A percentile compares a stretch with the other conserved stretches of the same genome.
Conservation (phyloP, 2,888 invertebrate species). For the Hypercompe scribonia region DNA sequence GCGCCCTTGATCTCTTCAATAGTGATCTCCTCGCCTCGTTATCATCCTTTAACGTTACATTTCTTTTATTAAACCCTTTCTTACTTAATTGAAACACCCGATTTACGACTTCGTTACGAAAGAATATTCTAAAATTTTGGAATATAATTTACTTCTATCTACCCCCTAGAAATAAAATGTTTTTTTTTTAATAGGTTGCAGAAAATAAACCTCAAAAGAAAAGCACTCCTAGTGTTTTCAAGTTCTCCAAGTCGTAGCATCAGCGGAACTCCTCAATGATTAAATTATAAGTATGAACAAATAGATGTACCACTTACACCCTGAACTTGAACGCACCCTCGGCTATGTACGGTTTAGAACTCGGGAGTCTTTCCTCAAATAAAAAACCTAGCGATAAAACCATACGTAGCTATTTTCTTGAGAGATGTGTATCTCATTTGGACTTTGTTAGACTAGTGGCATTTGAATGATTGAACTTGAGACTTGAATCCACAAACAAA, state of each 20-base stretch:
- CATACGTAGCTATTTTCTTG: neutral
- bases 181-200: conserved; percentile 81
- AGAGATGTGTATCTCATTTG: neutral
- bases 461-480: neutral
- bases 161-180: neutral
- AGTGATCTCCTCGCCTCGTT: too few relatives aligned
- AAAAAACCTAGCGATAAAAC: neutral
- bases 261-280: neutral
- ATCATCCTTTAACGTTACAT: too few relatives aligned
- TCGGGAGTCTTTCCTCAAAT: neutral
- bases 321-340: neutral
- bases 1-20: too few relatives aligned
- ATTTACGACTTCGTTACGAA: too few relatives aligned
- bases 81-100: too few relatives aligned
- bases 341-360: neutral
- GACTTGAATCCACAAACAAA: neutral
- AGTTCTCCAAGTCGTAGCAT: conserved; percentile 87
- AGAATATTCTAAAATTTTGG: too few relatives aligned
- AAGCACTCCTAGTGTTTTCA: conserved; percentile 88
- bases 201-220: conserved; percentile 88
- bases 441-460: neutral
- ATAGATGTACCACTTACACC: neutral
- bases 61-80: too few relatives aligned
- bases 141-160: neutral
- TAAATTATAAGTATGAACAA: conserved; percentile 18